Conservation (phyloP, 2,113 vertebrate genomes). For the Psittacula cyanocephala region DNA sequence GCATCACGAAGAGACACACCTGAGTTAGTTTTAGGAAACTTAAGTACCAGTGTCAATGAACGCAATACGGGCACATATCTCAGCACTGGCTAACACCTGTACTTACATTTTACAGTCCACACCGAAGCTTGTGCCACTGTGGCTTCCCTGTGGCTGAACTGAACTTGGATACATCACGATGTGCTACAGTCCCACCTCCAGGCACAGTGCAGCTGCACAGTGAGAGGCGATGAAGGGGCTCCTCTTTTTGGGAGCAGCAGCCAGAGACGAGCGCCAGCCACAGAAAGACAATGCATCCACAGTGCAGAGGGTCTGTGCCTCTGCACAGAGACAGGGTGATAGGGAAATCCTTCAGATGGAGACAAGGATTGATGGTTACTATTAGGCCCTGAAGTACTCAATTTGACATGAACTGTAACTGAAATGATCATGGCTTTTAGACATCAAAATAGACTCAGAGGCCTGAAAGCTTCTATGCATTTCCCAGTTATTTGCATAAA, state of each 20-base stretch:
- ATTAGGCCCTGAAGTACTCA: background rate
- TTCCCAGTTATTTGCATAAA: background rate
- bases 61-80: background rate
- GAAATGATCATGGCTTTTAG: background rate
- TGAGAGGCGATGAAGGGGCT: background rate
- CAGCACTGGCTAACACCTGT: background rate
- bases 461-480: background rate
- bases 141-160: background rate
- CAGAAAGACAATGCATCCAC: fast-evolving
- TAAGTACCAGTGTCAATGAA: background rate
- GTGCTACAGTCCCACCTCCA: background rate
- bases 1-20: background rate
- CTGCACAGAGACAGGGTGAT: background rate
- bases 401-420: background rate
- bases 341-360: background rate
- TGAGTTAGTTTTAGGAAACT: background rate
- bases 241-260: background rate
- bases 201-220: fast-evolving
- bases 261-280: background rate
- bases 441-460: background rate
- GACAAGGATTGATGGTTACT: background rate
- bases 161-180: background rate
- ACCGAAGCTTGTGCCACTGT: background rate
- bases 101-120: background rate
- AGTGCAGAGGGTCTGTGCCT: background rate